These are phyloP conservation scores for Euproctis similis DNA, from an alignment of 2,888 invertebrate species.

Conservation along the genomic window DNA sequence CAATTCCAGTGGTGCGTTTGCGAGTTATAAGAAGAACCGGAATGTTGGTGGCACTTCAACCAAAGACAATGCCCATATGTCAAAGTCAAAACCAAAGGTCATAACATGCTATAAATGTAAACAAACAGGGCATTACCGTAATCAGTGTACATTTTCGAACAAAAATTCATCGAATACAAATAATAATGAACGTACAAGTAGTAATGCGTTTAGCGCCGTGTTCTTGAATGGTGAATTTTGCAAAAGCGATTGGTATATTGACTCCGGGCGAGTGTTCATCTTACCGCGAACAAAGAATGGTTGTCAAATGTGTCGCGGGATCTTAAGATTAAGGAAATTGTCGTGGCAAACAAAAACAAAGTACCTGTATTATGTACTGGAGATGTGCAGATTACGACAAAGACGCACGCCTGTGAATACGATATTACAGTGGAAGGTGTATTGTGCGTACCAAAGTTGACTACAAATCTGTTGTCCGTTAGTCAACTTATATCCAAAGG, in stretches of 20 bases:
- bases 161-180: background rate
- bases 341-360: slow-evolving; percentile 6
- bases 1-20: too few species aligned
- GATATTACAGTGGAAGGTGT: slow-evolving; percentile 13
- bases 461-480: slow-evolving; percentile 11
- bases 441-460: slow-evolving; percentile 13
- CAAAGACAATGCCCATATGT: too few species aligned
- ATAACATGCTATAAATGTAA: background rate
- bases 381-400: background rate
- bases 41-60: too few species aligned
- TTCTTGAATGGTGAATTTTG: slow-evolving; percentile 14
- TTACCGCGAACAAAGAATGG: slow-evolving; percentile 11
- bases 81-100: too few species aligned
- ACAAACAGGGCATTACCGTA: background rate
- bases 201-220: slow-evolving; percentile 15
- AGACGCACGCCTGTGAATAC: background rate
- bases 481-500: slow-evolving; percentile 10
- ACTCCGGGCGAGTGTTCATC: slow-evolving; percentile 17
- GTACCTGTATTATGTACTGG: slow-evolving; percentile 4
- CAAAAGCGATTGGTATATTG: slow-evolving; percentile 15
- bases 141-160: background rate
- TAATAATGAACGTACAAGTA: background rate
- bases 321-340: slow-evolving; percentile 2
- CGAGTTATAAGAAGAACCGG: too few species aligned
- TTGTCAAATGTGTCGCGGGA: slow-evolving; percentile 1